These are phyloP conservation scores for Pseudonaja textilis DNA, from an alignment of 2,113 vertebrate species.

Conservation along the genomic window DNA sequence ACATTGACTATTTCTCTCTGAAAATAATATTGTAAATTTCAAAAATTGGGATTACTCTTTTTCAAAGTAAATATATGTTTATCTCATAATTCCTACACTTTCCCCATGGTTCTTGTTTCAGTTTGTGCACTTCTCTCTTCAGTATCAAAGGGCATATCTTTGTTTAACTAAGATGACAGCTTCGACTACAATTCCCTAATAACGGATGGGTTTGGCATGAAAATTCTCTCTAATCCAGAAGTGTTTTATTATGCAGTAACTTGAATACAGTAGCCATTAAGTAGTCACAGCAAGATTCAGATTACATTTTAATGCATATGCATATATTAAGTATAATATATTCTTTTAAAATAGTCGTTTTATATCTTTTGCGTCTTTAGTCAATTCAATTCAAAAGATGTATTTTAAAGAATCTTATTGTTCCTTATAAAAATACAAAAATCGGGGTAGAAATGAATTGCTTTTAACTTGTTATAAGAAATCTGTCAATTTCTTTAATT, in stretches of 20 bases:
- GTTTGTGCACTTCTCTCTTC: background rate
- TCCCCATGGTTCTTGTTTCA: background rate
- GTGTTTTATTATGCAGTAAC: background rate
- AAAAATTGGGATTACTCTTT: background rate
- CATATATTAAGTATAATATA: background rate
- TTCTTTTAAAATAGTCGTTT: background rate
- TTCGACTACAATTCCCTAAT: background rate
- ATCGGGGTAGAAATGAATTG: background rate
- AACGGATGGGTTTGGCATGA: background rate
- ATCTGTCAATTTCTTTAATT: background rate
- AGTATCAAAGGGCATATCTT: background rate
- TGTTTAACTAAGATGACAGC: background rate
- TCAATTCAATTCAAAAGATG: background rate
- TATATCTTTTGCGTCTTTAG: background rate
- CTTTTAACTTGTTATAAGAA: background rate
- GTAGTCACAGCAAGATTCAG: background rate
- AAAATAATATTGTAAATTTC: background rate
- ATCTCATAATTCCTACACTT: background rate
- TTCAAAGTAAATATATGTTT: background rate
- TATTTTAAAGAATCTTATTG: background rate
- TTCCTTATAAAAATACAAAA: background rate
- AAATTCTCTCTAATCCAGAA: background rate
- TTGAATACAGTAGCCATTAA: background rate
- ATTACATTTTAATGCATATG: background rate
- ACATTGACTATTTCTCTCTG: background rate